phyloP scores from a whole-genome alignment of 2,113 vertebrate genomes.

The Sander vitreus region DNA sequence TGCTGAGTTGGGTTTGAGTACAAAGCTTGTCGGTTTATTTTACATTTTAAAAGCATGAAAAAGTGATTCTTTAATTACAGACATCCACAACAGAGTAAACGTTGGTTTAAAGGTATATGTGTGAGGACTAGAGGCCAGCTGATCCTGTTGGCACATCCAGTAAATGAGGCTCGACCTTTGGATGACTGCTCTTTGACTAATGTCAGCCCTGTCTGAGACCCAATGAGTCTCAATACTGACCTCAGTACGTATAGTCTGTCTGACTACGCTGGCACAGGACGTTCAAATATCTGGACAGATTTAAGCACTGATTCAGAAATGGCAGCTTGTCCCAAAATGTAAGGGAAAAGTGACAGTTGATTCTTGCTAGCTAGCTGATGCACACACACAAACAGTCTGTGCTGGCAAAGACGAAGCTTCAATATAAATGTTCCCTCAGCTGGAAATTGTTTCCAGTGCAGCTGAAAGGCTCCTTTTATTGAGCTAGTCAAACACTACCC shows the following conservation, averaged over 20 bases:
- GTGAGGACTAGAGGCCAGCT: conserved; percentile 27
- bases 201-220: conserved; percentile 43
- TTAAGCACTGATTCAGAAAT: conserved; percentile 53
- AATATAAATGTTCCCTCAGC: conserved; percentile 75
- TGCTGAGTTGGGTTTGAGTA: background rate
- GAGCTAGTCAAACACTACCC: conserved; percentile 69
- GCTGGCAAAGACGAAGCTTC: conserved; percentile 55
- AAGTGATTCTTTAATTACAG: background rate
- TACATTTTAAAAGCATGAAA: conserved; percentile 9
- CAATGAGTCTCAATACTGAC: conserved; percentile 30
- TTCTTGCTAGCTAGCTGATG: conserved; percentile 34
- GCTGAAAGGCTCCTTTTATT: conserved; percentile 84
- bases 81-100: background rate
- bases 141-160: conserved; percentile 43
- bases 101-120: conserved; percentile 1
- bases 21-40: background rate
- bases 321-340: conserved; percentile 44
- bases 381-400: conserved; percentile 19
- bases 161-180: conserved; percentile 58
- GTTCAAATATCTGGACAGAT: conserved; percentile 35
- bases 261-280: conserved; percentile 18
- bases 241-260: conserved; percentile 28
- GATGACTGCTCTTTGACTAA: conserved; percentile 47
- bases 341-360: conserved; percentile 38
- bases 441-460: conserved; percentile 82